A percentile compares a stretch with the other conserved stretches of the same genome.
Evolutionary conservation across 2,797 vertebrate species (phyloP).

Genomic region (Nothura maculosa): DNA sequence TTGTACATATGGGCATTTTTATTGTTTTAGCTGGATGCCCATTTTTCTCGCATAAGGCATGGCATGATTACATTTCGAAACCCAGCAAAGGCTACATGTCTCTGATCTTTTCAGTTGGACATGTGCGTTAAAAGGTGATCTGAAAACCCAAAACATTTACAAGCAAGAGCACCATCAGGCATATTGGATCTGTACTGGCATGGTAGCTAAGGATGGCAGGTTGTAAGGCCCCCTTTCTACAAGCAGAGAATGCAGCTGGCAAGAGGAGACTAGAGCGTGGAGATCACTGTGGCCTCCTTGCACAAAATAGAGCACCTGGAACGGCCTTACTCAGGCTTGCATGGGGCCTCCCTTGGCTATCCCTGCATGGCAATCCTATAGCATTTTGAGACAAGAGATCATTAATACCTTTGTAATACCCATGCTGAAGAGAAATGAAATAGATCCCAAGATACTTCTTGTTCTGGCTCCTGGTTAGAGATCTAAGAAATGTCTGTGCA

Average conservation of each 20-base stretch:
- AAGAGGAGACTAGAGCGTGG: background rate
- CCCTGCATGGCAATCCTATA: rapidly evolving
- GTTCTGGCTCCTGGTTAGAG: background rate
- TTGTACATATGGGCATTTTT: background rate
- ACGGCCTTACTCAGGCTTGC: background rate
- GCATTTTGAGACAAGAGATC: background rate
- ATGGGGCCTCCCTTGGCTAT: background rate
- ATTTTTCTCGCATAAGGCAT: background rate
- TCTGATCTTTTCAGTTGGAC: background rate
- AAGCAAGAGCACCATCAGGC: background rate
- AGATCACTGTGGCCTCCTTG: rapidly evolving
- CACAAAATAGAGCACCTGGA: background rate
- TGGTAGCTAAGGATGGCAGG: rapidly evolving
- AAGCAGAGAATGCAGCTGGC: rapidly evolving
- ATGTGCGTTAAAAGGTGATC: background rate
- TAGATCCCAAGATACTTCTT: background rate
- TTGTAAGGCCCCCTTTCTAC: background rate
- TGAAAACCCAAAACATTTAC: background rate
- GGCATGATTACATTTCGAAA: rapidly evolving
- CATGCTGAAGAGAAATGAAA: background rate
- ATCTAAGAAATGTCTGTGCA: background rate
- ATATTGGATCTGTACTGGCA: background rate
- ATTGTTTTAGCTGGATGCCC: background rate
- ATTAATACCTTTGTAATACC: background rate
- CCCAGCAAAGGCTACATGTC: background rate